Evolutionary conservation across 2,797 vertebrate species (phyloP), one percentile per base, ranked within the genome.

Genomic region (Ctenochaetus hawaiiensis): DNA sequence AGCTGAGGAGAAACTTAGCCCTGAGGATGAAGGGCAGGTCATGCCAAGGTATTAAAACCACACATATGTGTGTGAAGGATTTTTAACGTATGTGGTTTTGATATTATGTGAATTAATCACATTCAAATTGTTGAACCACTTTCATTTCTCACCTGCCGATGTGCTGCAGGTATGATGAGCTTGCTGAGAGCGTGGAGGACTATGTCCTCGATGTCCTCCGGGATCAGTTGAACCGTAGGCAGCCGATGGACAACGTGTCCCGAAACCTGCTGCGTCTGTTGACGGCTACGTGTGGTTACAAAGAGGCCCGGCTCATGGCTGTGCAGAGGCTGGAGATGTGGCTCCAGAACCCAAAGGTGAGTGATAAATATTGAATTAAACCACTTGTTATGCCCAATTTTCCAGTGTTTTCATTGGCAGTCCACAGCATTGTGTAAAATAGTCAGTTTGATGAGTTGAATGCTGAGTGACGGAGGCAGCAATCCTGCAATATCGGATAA

Each of bases 301-400:
- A 97, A 87, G 98, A 99, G 78, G 97, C 97, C 5, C 96, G 98
- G 0, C 95, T 98, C 41, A 96, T 99, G 96, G 94, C 98, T 0
- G 97, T 99, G 75, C 98, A 99, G 92, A 95, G 96, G 72, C 95
- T 99, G 77, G 98, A 99, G 93, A 99, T 99, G 97, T 99, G 98
- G 98, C 95, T 99, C 71, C 98, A 99, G 92, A 99, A 99, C 85
- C 98, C 98, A 23, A 99, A 99, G 96, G 98, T 98, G 78, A 90
- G 84, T 7, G 30, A 22, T 9, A 69, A 6, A 16, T 13, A 20
- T n/a, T 34, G 11, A 20, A 63, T 49, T 39, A 22, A 34, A 67
- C 6, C 6, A 52, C 4, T 14, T 11, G 34, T 16, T 16, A 17
- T 13, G 6, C 12, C 14, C 1, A 9, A 0, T 59, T 20, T 56